phyloP scores from a whole-genome alignment of 2,888 invertebrate genomes.

The Drosophila imparisetae region DNA sequence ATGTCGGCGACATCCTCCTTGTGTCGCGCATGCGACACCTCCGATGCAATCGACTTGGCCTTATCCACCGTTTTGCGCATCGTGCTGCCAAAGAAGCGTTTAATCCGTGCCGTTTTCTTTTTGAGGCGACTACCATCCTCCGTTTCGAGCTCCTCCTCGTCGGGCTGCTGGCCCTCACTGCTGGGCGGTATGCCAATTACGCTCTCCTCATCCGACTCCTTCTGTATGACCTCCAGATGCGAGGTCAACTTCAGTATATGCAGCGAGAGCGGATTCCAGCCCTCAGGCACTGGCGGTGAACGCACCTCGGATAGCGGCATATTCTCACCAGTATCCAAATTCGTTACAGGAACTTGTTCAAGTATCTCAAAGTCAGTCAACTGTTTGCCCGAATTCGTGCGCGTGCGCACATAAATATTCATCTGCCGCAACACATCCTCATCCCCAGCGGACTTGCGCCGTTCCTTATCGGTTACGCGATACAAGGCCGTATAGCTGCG shows the following conservation, averaged over 20 bases:
- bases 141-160: constrained; percentile 85
- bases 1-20: constrained; percentile 94
- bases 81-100: constrained; percentile 93
- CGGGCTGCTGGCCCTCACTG: constrained; percentile 83
- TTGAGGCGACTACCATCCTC: constrained; percentile 85
- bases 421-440: constrained; percentile 89
- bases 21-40: constrained; percentile 94
- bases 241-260: constrained; percentile 97
- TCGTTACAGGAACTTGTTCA: constrained; percentile 94
- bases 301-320: constrained; percentile 95
- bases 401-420: constrained; percentile 90
- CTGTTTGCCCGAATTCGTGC: constrained; percentile 94
- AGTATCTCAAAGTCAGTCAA: constrained; percentile 96
- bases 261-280: constrained; percentile 96
- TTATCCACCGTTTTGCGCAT: constrained; percentile 96
- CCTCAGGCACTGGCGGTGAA: constrained; percentile 87
- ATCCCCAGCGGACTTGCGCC: constrained; percentile 93
- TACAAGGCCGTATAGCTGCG: constrained; percentile 83
- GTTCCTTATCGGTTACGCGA: constrained; percentile 85
- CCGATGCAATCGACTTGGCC: constrained; percentile 94
- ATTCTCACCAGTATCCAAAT: constrained; percentile 93
- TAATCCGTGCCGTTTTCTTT: constrained; percentile 87
- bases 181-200: constrained; percentile 87
- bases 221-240: constrained; percentile 91
- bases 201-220: constrained; percentile 92